Conservation (phyloP, 2,888 invertebrate species). For the Phoenoteleia sp. region DNA sequence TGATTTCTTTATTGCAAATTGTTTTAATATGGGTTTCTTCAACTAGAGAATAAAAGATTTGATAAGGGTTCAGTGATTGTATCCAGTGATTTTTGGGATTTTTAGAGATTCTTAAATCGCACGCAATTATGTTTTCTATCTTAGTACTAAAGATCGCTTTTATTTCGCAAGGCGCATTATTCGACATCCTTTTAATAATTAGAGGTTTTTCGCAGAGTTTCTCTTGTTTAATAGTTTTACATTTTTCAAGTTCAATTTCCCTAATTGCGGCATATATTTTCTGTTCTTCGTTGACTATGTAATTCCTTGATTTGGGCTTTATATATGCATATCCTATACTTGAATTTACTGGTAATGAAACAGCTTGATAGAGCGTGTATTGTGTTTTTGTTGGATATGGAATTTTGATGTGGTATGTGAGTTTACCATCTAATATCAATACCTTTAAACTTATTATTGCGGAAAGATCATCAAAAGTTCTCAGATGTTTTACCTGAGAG, state of each 20-base stretch:
- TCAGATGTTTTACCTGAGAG: too few relatives aligned
- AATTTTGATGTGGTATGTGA: background rate
- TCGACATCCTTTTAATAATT: background rate
- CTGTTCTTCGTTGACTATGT: background rate
- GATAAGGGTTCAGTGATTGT: background rate
- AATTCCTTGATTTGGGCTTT: background rate
- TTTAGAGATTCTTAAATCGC: background rate
- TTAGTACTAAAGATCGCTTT: background rate
- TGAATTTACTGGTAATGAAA: background rate
- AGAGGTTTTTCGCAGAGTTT: background rate
- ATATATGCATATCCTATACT: background rate
- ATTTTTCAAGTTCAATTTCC: background rate
- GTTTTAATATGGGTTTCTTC: background rate
- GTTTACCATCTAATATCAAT: background rate
- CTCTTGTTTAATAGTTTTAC: background rate
- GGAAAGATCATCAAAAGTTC: too few relatives aligned
- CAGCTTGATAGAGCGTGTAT: background rate
- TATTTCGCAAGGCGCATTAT: background rate
- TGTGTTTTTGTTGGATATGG: background rate
- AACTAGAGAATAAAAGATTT: background rate
- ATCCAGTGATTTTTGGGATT: background rate
- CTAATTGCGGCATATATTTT: background rate
- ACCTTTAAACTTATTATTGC: too few relatives aligned
- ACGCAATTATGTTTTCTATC: background rate
- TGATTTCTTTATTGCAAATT: background rate